phyloP scores from a whole-genome alignment of 2,797 vertebrate species.

The Coranthus polyacanthus region DNA sequence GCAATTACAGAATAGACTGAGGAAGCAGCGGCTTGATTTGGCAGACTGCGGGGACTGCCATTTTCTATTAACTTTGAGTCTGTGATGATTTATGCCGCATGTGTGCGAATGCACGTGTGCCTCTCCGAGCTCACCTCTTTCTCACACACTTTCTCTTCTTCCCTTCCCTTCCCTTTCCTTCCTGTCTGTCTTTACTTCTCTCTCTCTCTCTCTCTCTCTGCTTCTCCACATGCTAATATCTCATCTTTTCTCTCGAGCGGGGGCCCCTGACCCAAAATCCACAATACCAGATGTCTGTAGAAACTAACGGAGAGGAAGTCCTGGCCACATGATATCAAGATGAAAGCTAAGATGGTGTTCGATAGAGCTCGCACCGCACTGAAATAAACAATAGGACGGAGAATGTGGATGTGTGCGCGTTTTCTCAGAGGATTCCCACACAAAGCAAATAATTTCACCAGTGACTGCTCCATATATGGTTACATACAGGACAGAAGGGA shows the following conservation, averaged over 20 bases:
- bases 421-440: conserved; percentile 67
- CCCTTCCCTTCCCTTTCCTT: conserved; percentile 59
- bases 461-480: conserved; percentile 62
- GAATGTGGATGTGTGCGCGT: conserved; percentile 25
- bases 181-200: conserved; percentile 60
- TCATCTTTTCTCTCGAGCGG: conserved; percentile 58
- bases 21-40: conserved; percentile 80
- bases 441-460: conserved; percentile 67
- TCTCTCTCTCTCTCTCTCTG: conserved; percentile 42
- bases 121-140: conserved; percentile 49
- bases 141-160: conserved; percentile 65
- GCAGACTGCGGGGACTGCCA: conserved; percentile 75
- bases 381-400: conserved; percentile 69
- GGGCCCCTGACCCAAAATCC: conserved; percentile 63
- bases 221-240: conserved; percentile 73
- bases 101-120: conserved; percentile 46
- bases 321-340: conserved; percentile 62
- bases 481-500: conserved; percentile 48
- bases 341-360: conserved; percentile 72
- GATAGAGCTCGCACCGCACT: conserved; percentile 50
- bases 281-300: conserved; percentile 78
- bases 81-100: conserved; percentile 77
- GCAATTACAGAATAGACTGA: conserved; percentile 76
- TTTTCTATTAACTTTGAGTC: conserved; percentile 79
- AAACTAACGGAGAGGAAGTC: conserved; percentile 67